Evolutionary conservation across 2,888 invertebrate genomes (phyloP).

Genomic region (Selenia dentaria): DNA sequence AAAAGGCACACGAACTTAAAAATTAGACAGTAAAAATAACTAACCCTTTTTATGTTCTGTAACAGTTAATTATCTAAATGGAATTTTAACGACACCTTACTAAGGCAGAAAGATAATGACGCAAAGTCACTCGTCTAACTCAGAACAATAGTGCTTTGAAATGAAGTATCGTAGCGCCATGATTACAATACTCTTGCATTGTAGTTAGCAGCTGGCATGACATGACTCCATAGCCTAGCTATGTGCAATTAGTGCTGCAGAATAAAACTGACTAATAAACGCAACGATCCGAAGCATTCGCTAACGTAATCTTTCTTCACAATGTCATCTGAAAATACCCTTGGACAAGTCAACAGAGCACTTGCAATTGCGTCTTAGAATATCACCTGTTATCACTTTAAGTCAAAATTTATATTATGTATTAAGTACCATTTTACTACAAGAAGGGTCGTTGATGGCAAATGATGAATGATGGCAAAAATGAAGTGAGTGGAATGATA

Average conservation of each 20-base stretch:
- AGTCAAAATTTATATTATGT: too few relatives aligned
- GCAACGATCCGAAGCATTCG: background rate
- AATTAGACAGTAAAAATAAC: slow-evolving; percentile 1
- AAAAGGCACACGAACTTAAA: background rate
- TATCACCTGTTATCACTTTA: too few relatives aligned
- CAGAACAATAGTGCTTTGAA: background rate
- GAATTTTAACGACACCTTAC: slow-evolving; percentile 7
- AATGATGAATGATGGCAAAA: too few relatives aligned
- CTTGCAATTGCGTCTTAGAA: too few relatives aligned
- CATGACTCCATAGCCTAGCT: slow-evolving; percentile 5
- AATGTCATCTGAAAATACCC: too few relatives aligned
- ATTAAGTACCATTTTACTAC: too few relatives aligned
- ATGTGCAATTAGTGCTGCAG: background rate
- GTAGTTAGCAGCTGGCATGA: background rate
- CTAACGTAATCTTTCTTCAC: too few relatives aligned
- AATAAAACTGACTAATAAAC: background rate
- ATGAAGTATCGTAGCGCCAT: background rate
- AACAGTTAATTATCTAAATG: slow-evolving; percentile 4
- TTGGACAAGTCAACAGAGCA: too few relatives aligned
- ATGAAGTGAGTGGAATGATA: too few relatives aligned
- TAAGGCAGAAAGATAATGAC: background rate
- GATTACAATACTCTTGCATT: background rate
- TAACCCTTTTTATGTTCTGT: slow-evolving; percentile 7
- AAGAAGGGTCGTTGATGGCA: too few relatives aligned
- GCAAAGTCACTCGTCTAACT: background rate